Percentiles rank a stretch among this genome's conserved stretches.
These are phyloP conservation scores for Zele albiditarsus DNA, from an alignment of 2,888 invertebrate species.

Conservation along the genomic window DNA sequence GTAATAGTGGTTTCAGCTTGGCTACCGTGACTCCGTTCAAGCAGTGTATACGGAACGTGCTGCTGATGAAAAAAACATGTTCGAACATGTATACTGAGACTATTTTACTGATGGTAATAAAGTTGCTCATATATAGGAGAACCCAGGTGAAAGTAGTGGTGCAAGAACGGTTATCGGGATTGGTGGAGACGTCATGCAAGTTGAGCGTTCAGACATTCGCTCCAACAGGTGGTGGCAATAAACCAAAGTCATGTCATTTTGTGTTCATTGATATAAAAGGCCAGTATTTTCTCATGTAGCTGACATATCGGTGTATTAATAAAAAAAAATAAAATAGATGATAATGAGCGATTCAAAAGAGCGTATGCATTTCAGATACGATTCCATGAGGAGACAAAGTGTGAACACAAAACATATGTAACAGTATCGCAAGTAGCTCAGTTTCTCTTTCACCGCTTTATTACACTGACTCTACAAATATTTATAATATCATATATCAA, in stretches of 20 bases:
- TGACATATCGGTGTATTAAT: too few relatives aligned
- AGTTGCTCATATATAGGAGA: conserved; percentile 42
- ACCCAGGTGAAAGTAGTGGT: conserved; percentile 66
- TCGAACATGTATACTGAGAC: background rate
- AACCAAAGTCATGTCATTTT: background rate
- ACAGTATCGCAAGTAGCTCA: background rate
- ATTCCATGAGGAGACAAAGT: too few relatives aligned
- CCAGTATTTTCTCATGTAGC: too few relatives aligned
- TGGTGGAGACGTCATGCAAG: conserved; percentile 27
- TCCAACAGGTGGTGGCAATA: background rate
- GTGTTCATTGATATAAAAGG: too few relatives aligned
- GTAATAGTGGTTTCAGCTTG: background rate
- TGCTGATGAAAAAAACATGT: conserved; percentile 75
- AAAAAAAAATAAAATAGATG: background rate
- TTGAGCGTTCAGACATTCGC: conserved; percentile 26
- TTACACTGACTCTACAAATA: background rate
- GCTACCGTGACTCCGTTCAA: conserved; percentile 71
- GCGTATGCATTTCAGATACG: too few relatives aligned
- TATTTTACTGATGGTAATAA: background rate
- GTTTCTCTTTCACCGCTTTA: background rate
- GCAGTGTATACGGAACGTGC: conserved; percentile 83
- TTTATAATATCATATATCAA: background rate
- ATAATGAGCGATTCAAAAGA: too few relatives aligned
- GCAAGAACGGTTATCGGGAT: conserved; percentile 43
- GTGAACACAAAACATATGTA: background rate